Conservation (phyloP, 2,888 invertebrate species). For the Acanthosepion pharaonis region DNA sequence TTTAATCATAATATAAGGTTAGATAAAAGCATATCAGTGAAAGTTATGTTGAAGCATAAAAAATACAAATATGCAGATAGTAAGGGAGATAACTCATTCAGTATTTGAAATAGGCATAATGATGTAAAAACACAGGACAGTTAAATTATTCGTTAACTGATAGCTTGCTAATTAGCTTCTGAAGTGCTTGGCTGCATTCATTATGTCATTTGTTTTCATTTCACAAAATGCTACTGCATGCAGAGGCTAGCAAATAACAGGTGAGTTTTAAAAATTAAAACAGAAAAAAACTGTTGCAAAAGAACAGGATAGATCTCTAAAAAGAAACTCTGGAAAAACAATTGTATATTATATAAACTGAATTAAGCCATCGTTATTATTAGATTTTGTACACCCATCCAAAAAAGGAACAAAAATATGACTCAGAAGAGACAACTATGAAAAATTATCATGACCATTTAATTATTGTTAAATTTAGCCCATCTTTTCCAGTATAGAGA, state of each 20-base stretch:
- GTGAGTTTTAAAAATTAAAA: neutral
- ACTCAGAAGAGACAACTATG: too few species aligned
- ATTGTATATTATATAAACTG: too few species aligned
- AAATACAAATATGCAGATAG: neutral
- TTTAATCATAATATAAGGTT: too few species aligned
- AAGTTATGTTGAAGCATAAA: neutral
- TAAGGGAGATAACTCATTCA: neutral
- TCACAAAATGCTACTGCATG: neutral
- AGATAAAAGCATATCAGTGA: too few species aligned
- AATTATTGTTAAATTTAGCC: too few species aligned
- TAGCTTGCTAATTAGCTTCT: neutral
- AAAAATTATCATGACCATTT: too few species aligned
- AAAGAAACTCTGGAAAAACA: neutral
- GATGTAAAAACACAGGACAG: neutral
- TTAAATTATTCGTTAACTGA: neutral
- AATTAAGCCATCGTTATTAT: too few species aligned
- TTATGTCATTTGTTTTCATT: neutral
- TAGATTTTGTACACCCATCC: too few species aligned
- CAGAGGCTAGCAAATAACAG: neutral
- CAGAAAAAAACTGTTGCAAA: neutral
- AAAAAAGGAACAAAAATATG: too few species aligned
- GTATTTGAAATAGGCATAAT: neutral
- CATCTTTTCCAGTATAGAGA: too few species aligned
- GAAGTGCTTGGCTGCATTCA: neutral
- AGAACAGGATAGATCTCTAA: neutral